These are phyloP conservation scores for Pseudoatta argentina DNA, from an alignment of 1,140 invertebrate genomes.

Conservation along the genomic window DNA sequence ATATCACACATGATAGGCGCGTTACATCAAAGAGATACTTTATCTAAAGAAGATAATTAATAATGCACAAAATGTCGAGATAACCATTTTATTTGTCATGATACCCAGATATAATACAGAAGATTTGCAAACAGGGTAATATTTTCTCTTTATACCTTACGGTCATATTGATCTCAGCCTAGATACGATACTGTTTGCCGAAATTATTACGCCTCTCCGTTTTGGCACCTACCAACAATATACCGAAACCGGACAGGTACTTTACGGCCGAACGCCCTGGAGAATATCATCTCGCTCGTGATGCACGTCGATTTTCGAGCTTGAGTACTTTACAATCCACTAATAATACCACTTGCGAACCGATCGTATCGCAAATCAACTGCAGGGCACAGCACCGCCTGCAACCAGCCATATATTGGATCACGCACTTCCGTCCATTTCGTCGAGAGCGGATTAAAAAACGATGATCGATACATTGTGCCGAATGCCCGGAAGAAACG, in stretches of 20 bases:
- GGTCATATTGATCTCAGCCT: slow-evolving; percentile 27
- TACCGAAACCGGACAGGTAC: background rate
- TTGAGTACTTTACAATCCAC: slow-evolving; percentile 51
- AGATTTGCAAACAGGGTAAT: background rate
- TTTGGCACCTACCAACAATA: slow-evolving; percentile 3
- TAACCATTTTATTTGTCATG: background rate
- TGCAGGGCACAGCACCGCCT: slow-evolving; percentile 12
- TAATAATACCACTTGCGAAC: slow-evolving; percentile 48
- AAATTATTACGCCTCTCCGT: slow-evolving; percentile 30
- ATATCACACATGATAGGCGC: background rate
- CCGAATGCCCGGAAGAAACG: background rate
- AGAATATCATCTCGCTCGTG: background rate
- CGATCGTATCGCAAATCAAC: slow-evolving; percentile 50
- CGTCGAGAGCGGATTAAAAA: slow-evolving; percentile 37
- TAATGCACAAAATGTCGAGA: background rate
- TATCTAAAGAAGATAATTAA: background rate
- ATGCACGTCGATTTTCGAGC: slow-evolving; percentile 21
- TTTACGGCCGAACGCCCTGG: background rate
- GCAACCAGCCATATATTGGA: slow-evolving; percentile 12
- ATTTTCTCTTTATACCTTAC: background rate
- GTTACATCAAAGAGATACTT: background rate
- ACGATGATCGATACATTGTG: background rate
- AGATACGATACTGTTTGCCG: slow-evolving; percentile 36
- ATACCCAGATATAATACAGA: background rate
- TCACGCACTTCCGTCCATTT: slow-evolving; percentile 22